Evolutionary conservation across 2,888 invertebrate species (phyloP), one percentile per base, ranked within the genome.

Genomic region (Thecophora atra): DNA sequence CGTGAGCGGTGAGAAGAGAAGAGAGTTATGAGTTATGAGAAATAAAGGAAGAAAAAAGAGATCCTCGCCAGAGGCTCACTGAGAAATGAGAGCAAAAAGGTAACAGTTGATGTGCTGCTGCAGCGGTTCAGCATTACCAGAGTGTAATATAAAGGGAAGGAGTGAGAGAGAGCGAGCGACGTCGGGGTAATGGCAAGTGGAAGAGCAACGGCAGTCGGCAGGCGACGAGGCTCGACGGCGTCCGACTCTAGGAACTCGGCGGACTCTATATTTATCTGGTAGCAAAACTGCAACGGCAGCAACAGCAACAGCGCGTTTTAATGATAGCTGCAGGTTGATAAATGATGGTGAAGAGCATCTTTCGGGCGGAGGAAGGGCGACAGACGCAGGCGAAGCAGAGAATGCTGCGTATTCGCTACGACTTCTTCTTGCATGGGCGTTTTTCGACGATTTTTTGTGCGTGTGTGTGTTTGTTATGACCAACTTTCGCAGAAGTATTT

Each of bases 181-280:
- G 44, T 7, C n/a, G n/a, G n/a, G n/a, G n/a, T n/a, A n/a, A 44
- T 13, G 44, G 44, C 44, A 13, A 44, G 44, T n/a, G 7, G 37
- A 8, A 37, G 37, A 37, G 37, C 37, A 6, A 1, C 26, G 17
- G 58, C 21, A 24, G 21, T 11, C 58, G 56, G 24, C 15, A 28
- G 24, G 58, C 15, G 11, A 4, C 26, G 5, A 13, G 28, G 28
- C 8, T n/a, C 1, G 26, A 24, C 13, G 58, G 26, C 28, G 26
- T 4, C 21, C 19, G 15, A 52, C 63, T 63, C 56, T 73, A 74
- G 73, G 76, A 77, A 75, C 74, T 73, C 75, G 73, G 76, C 77
- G 75, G 74, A 78, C 77, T 76, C 76, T 76, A 76, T 76, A 78
- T 77, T 78, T 78, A 78, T 75, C 78, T 78, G 76, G 77, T 77